Evolutionary conservation across 1,140 invertebrate genomes (phyloP), one percentile per base, ranked within the genome.

Genomic region (Ylistrum balloti): DNA sequence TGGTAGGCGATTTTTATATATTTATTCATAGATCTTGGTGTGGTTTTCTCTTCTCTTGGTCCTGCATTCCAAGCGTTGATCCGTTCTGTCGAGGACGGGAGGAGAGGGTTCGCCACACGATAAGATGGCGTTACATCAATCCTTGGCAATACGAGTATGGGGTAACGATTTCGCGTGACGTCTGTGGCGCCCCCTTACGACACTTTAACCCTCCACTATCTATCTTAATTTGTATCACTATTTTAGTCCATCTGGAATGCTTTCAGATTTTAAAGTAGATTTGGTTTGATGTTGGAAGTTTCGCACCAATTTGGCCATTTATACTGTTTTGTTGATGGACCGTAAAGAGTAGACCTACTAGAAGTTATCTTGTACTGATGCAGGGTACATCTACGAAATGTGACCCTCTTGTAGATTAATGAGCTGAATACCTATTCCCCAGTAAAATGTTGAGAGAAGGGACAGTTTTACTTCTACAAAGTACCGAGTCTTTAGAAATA

Each of bases 171-270:
- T 74, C n/a, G 56, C 56, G 56, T 74, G 56, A 74, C 56, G 56
- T 74, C 22, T 74, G 56, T 74, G 56, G 56, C 56, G 56, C 56
- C 56, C 56, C 56, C 56, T 74, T n/a, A 28, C 56, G 56, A 28
- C 56, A 74, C 22, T 74, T 74, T 74, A 74, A 74, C 56, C 56
- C n/a, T n/a, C 56, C 56, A 17, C 56, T 74, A 74, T 74, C 56
- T 74, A 74, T 74, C 56, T 74, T 74, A 74, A 74, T 74, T 74
- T 74, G 56, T 74, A 74, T 74, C 56, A 74, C 56, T 74, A 74
- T 74, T 74, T 74, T 74, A 74, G 56, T 74, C 56, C 56, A 74
- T 74, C n/a, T 22, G 56, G 56, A 74, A 74, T 74, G 56, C 56
- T 74, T 74, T 74, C 56, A 74, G 56, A 74, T 74, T 74, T 74